Conservation (phyloP, 2,797 vertebrate species). For the Ctenosaura bakeri region DNA sequence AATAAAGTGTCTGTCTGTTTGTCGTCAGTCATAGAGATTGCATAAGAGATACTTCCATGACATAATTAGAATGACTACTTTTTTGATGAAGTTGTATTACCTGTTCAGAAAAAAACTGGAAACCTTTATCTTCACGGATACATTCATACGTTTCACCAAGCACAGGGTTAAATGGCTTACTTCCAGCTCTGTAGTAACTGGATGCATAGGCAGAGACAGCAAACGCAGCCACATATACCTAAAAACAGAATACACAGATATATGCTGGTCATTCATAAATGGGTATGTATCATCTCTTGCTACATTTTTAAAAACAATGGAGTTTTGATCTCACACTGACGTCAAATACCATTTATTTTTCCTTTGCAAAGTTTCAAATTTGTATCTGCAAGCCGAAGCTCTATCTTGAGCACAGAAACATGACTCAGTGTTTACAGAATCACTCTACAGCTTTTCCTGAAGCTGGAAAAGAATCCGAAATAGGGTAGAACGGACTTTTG, state of each 20-base stretch:
- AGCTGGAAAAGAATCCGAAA: neutral
- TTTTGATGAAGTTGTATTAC: constrained; percentile 66
- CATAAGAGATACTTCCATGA: constrained; percentile 25
- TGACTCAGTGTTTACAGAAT: constrained; percentile 44
- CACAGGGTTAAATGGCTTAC: constrained; percentile 97
- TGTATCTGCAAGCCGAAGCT: constrained; percentile 14
- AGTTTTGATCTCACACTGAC: neutral
- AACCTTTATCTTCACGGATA: constrained; percentile 92
- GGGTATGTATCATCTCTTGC: neutral
- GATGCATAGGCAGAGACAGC: constrained; percentile 94
- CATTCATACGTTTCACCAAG: constrained; percentile 97
- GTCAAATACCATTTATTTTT: constrained; percentile 19
- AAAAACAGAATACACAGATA: constrained; percentile 28
- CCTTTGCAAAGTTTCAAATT: neutral
- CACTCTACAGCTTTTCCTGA: neutral
- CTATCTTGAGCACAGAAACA: constrained; percentile 26
- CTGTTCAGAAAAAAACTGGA: constrained; percentile 92
- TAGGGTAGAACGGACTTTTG: neutral
- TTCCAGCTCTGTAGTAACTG: constrained; percentile 94
- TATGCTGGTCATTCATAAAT: constrained; percentile 20
- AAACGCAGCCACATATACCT: constrained; percentile 96
- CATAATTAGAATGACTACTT: constrained; percentile 23
- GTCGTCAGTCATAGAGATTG: constrained; percentile 4
- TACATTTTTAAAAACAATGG: neutral
- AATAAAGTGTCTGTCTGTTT: no score